These are phyloP conservation scores for Brachionus manjavacas DNA, from an alignment of 1,140 invertebrate species.

Conservation along the genomic window DNA sequence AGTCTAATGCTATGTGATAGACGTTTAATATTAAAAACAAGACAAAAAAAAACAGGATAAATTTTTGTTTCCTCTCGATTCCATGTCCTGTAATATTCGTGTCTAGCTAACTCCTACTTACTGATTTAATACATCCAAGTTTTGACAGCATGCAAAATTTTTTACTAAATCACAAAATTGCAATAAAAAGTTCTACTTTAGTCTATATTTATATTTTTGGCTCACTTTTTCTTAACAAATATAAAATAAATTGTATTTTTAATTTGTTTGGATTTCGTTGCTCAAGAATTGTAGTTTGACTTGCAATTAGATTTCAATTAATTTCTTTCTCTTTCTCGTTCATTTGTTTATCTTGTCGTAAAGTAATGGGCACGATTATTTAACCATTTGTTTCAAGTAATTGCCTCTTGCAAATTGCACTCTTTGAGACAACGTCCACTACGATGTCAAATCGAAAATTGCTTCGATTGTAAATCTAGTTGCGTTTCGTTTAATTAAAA, in stretches of 20 bases:
- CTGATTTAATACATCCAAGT: neutral
- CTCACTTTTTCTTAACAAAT: neutral
- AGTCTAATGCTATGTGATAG: neutral
- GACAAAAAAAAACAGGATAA: neutral
- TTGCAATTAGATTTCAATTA: conserved; percentile 23
- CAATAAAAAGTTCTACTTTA: neutral
- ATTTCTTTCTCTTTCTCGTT: neutral
- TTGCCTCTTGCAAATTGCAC: neutral
- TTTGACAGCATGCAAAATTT: neutral
- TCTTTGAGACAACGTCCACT: neutral
- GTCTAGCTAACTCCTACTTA: neutral
- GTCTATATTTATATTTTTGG: neutral
- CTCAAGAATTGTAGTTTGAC: conserved; percentile 5
- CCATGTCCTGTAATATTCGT: neutral
- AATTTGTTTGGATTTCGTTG: neutral
- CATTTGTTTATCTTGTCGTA: conserved; percentile 17
- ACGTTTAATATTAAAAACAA: neutral
- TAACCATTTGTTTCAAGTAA: conserved; percentile 18
- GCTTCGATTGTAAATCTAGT: neutral
- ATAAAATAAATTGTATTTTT: neutral
- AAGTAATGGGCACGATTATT: conserved; percentile 2
- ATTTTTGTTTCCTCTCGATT: neutral
- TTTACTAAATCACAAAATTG: neutral
- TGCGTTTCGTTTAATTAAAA: conserved; percentile 31
- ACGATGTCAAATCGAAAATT: neutral